Evolutionary conservation across 1,140 invertebrate genomes (phyloP), one percentile per base, ranked within the genome.

Genomic region (Leptopilina boulardi): DNA sequence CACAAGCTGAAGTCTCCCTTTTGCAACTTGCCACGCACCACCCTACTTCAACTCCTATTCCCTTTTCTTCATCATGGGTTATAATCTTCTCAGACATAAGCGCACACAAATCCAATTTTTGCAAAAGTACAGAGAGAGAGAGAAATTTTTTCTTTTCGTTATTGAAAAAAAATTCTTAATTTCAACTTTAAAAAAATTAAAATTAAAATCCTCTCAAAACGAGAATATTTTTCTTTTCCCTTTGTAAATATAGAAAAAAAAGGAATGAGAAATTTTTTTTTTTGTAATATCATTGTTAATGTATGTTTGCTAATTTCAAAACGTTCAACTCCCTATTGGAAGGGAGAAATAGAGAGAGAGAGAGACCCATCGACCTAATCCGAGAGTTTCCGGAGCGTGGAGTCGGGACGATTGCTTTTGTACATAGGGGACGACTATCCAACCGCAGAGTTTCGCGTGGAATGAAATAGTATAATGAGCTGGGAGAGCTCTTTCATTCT

Each of bases 401-500:
- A 15, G 34, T 38, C 34, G 34, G 26, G 23, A 66, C 59, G 26
- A 66, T 66, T 13, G 59, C 59, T 51, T 66, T 66, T 66, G 26
- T 19, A 59, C 21, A 66, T 38, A 38, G 34, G 59, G 21, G 26
- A 66, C 59, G 59, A n/a, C 23, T 26, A 66, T 23, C 15, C 59
- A 30, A 66, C 59, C 59, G 59, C 59, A 66, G 23, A 2, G 26
- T 15, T 66, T 23, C 59, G 26, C 59, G 59, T 66, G 23, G 13
- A 26, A 66, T 66, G 59, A 66, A 66, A 66, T 66, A 66, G 59
- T 66, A 66, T 66, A 66, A 66, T 66, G 59, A 66, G 59, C 59
- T 66, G n/a, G 26, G 23, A 66, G 59, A 66, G 59, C 59, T 34
- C 59, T 66, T 23, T 66, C 23, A 23, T 66, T 15, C 59, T 34